Conservation (phyloP, 2,797 vertebrate species). For the Labeo calbasu region DNA sequence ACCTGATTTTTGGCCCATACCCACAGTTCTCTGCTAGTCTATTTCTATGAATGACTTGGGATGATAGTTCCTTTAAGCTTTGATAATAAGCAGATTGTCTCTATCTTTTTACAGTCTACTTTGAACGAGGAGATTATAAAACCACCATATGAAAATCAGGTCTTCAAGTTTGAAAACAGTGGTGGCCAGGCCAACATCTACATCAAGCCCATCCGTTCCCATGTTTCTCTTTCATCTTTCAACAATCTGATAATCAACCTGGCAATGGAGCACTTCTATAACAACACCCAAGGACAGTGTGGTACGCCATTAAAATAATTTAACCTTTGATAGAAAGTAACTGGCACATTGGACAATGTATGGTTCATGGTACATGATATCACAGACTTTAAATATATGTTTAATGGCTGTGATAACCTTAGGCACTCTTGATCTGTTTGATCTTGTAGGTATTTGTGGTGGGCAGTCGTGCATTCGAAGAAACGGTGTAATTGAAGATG, state of each 20-base stretch:
- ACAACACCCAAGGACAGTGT: conserved; percentile 78
- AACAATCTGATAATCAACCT: conserved; percentile 68
- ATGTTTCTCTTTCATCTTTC: conserved; percentile 64
- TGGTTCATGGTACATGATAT: neutral
- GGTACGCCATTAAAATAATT: conserved; percentile 63
- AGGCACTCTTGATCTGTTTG: neutral
- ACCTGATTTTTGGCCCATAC: neutral
- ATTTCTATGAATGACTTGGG: neutral
- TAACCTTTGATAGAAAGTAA: neutral
- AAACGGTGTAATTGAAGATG: conserved; percentile 66
- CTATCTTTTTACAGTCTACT: conserved; percentile 63
- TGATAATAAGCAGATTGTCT: neutral
- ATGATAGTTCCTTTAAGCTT: neutral
- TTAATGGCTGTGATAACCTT: neutral
- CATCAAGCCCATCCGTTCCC: conserved; percentile 71
- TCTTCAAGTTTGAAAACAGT: conserved; percentile 70
- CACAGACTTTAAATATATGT: neutral
- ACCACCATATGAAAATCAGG: conserved; percentile 68
- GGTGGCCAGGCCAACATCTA: conserved; percentile 60
- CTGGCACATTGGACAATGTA: neutral
- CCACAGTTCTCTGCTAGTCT: neutral
- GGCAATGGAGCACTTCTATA: conserved; percentile 72
- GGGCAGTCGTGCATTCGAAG: conserved; percentile 70
- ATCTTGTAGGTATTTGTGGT: conserved; percentile 72
- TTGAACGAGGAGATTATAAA: conserved; percentile 65